Conservation (phyloP, 2,113 vertebrate genomes). For the Sturnira hondurensis region DNA sequence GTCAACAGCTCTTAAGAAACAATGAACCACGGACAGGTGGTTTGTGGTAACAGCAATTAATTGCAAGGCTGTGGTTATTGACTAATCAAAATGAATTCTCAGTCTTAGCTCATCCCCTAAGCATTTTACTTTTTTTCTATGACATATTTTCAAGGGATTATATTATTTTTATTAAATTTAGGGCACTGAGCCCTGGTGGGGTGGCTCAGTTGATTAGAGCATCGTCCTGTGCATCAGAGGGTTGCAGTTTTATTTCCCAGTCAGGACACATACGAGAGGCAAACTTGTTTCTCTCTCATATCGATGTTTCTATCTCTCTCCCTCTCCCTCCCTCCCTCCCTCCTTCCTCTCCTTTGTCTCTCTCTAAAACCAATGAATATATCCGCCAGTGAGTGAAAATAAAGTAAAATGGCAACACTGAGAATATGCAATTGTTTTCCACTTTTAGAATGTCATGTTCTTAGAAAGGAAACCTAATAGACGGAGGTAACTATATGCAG, state of each 20-base stretch:
- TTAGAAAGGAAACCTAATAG: not conserved
- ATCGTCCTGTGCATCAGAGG: too few species aligned
- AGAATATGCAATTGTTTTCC: not conserved
- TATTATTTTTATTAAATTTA: not conserved
- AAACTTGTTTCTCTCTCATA: too few species aligned
- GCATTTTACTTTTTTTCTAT: not conserved
- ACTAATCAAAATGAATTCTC: conserved; percentile 8
- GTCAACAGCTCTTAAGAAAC: not conserved
- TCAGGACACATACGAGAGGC: too few species aligned
- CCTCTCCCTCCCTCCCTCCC: too few species aligned
- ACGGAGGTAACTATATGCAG: not conserved
- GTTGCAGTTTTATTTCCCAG: too few species aligned
- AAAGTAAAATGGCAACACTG: not conserved
- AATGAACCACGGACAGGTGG: not conserved
- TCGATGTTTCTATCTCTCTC: too few species aligned
- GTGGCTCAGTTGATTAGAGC: not conserved
- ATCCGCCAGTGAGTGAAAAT: too few species aligned
- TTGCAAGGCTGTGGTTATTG: conserved; percentile 30
- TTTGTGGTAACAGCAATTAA: conserved; percentile 24
- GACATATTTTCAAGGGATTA: not conserved
- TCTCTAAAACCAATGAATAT: too few species aligned
- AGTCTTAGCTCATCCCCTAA: not conserved
- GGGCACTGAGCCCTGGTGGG: not conserved
- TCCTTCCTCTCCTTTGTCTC: too few species aligned
- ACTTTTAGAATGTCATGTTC: not conserved